Conservation (phyloP, 2,797 vertebrate species). For the Masticophis lateralis region DNA sequence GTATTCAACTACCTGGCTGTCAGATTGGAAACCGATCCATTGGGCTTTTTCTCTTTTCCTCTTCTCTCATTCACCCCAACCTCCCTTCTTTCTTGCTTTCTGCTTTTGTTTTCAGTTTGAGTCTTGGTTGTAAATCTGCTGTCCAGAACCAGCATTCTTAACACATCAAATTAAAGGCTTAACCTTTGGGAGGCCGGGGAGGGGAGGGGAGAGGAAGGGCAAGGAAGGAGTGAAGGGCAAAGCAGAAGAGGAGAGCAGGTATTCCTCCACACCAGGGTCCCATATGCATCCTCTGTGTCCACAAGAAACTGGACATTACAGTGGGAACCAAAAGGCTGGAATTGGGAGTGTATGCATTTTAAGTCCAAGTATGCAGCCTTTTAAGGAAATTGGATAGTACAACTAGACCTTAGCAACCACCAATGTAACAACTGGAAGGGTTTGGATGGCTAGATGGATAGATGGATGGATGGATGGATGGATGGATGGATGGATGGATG, state of each 20-base stretch:
- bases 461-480: too few relatives aligned
- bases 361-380: background rate
- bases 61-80: rapidly evolving
- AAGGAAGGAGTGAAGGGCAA: background rate
- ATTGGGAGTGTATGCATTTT: background rate
- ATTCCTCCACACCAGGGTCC: background rate
- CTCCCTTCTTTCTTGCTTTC: constrained; percentile 33
- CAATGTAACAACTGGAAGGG: background rate
- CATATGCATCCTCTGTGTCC: too few relatives aligned
- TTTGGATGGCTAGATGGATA: background rate
- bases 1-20: background rate
- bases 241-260: background rate
- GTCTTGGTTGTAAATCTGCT: constrained; percentile 17
- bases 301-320: background rate
- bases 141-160: constrained; percentile 24
- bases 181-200: background rate
- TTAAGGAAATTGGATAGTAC: background rate
- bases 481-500: too few relatives aligned
- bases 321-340: background rate
- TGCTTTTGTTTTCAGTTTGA: background rate
- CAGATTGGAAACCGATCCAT: background rate
- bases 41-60: constrained; percentile 14
- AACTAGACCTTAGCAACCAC: background rate
- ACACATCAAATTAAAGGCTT: constrained; percentile 1
- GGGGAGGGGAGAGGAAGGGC: background rate